Evolutionary conservation across 2,113 vertebrate species (phyloP), one percentile per base, ranked within the genome.

Genomic region (Fregata magnificens): DNA sequence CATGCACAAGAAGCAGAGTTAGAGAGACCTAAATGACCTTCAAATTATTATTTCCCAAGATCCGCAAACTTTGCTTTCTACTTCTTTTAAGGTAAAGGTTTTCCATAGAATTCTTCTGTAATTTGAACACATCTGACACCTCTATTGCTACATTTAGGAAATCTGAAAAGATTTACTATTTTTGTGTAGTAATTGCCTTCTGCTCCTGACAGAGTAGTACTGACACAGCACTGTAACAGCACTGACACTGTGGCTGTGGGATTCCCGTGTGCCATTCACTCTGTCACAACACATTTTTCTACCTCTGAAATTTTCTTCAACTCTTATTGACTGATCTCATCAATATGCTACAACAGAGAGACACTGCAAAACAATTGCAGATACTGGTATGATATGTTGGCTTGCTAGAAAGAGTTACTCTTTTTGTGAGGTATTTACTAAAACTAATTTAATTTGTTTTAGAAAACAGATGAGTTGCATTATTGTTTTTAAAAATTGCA

Each of bases 341-440:
- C 81, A 65, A 73, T 65, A 67, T 36, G 61, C 71, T 82, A 61
- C 62, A 63, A 65, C 7, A 31, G 59, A 38, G 10, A 94, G 47
- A 84, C 26, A 47, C 25, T 25, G 26, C 61, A 86, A 92, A 90
- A 16, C 16, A 84, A 1, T 5, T 45, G n/a, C 14, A 61, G 38
- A 80, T 82, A 88, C 72, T 67, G 44, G n/a, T 67, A 76, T 53
- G 13, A 55, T 82, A 67, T 6, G 42, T 31, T 62, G 62, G 7
- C 79, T 93, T 96, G 45, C 56, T 96, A 72, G 82, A 91, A 77
- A 83, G 65, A 25, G 40, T 91, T 92, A 86, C 29, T 66, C 58
- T 50, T 96, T 58, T 34, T 45, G 17, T 66, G 53, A 96, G n/a
- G 58, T 86, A 76, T 49, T 69, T 88, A 81, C 13, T n/a, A 91